A percentile compares a stretch with the other conserved stretches of the same genome.
Evolutionary conservation across 1,140 invertebrate genomes (phyloP).

Genomic region (Platyscapa corneri): DNA sequence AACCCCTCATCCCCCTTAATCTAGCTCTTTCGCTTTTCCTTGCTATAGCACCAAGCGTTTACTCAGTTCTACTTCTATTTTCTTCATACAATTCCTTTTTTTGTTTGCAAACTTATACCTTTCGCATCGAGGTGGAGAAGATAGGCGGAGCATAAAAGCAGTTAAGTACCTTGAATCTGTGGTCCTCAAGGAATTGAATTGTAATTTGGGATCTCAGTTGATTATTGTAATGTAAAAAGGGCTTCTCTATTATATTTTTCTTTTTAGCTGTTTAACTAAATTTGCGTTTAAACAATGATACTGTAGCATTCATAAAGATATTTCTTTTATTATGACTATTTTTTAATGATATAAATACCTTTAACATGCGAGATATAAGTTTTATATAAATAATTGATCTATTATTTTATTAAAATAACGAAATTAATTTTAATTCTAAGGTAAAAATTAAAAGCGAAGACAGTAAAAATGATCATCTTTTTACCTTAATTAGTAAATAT

Average conservation of each 20-base stretch:
- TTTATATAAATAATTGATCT: neutral
- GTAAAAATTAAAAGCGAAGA: neutral
- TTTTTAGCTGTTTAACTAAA: neutral
- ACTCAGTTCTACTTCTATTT: slow-evolving; percentile 14
- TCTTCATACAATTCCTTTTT: slow-evolving; percentile 3
- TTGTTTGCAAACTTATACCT: slow-evolving; percentile 29
- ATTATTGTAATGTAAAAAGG: slow-evolving; percentile 14
- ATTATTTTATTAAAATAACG: neutral
- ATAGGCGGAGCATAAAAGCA: slow-evolving; percentile 5
- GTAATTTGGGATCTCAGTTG: slow-evolving; percentile 4
- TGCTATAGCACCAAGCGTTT: neutral
- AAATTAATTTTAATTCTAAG: neutral
- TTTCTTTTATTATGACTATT: neutral
- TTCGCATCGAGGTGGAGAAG: slow-evolving; percentile 11
- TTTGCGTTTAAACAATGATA: neutral
- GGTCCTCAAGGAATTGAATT: slow-evolving; percentile 19
- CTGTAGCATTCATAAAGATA: neutral
- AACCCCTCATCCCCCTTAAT: slow-evolving; percentile 43
- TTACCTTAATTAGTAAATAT: neutral
- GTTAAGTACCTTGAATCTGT: slow-evolving; percentile 16
- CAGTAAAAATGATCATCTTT: neutral
- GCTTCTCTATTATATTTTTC: neutral
- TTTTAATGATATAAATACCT: neutral
- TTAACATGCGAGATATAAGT: too few species aligned
- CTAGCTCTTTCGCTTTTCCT: neutral